Conservation (phyloP, 2,888 invertebrate species). For the Diaperis boleti region DNA sequence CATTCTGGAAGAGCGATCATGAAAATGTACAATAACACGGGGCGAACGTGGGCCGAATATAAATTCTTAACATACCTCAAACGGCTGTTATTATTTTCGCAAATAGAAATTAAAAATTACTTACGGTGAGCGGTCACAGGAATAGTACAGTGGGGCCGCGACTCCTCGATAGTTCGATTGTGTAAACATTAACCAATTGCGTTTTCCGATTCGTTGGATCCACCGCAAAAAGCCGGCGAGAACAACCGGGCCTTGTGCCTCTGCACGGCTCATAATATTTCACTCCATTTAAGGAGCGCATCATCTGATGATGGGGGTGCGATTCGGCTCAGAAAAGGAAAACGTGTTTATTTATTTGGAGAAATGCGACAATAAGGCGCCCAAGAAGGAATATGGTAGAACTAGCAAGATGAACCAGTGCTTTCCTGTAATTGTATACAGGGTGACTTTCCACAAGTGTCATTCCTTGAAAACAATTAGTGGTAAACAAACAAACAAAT, state of each 20-base stretch:
- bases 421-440: too few relatives aligned
- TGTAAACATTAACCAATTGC: constrained; percentile 52
- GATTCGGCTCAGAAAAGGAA: too few relatives aligned
- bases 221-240: constrained; percentile 23
- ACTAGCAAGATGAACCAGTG: too few relatives aligned
- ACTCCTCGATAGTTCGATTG: constrained; percentile 50
- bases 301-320: too few relatives aligned
- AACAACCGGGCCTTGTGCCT: constrained; percentile 22
- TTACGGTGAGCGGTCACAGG: constrained; percentile 53
- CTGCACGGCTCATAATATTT: constrained; percentile 21
- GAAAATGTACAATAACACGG: constrained; percentile 63
- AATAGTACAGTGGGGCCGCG: constrained; percentile 23
- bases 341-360: too few relatives aligned
- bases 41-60: constrained; percentile 59
- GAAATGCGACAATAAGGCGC: too few relatives aligned
- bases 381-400: too few relatives aligned
- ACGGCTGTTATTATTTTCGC: constrained; percentile 60
- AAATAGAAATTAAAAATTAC: constrained; percentile 66
- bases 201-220: constrained; percentile 49
- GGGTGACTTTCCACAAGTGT: too few relatives aligned
- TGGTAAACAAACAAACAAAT: too few relatives aligned
- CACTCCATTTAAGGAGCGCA: constrained; percentile 28
- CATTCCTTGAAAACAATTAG: too few relatives aligned
- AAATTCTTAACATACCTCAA: constrained; percentile 62
- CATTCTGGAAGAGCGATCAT: constrained; percentile 64